Conservation (phyloP, 2,888 invertebrate species). For the Empis stercorea region DNA sequence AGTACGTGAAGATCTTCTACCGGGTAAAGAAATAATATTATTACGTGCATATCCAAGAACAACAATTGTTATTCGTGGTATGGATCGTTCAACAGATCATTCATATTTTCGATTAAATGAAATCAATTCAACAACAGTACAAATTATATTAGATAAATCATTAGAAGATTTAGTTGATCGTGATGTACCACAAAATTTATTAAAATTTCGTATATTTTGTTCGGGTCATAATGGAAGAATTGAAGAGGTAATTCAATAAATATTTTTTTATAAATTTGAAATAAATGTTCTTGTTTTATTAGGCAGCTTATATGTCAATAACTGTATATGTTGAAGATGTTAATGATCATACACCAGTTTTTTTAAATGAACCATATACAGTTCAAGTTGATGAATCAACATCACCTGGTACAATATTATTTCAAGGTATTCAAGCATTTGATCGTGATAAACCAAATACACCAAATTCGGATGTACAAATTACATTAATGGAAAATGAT, state of each 20-base stretch:
- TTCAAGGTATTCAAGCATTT: slow-evolving; percentile 64
- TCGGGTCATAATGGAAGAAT: slow-evolving; percentile 28
- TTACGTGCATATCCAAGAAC: slow-evolving; percentile 73
- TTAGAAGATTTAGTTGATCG: slow-evolving; percentile 70
- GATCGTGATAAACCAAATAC: slow-evolving; percentile 81
- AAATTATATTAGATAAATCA: slow-evolving; percentile 60
- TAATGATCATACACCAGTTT: slow-evolving; percentile 70
- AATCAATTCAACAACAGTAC: slow-evolving; percentile 62
- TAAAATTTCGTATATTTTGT: slow-evolving; percentile 70
- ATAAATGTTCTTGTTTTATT: slow-evolving; percentile 14
- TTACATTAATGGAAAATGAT: slow-evolving; percentile 54
- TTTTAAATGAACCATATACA: slow-evolving; percentile 64
- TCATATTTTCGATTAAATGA: slow-evolving; percentile 42
- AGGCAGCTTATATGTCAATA: slow-evolving; percentile 52
- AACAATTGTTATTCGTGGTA: slow-evolving; percentile 26
- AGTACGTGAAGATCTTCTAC: slow-evolving; percentile 65
- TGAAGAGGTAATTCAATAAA: slow-evolving; percentile 26
- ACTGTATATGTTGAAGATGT: slow-evolving; percentile 82
- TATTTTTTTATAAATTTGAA: background rate
- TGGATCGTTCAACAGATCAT: slow-evolving; percentile 30
- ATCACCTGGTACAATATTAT: slow-evolving; percentile 62
- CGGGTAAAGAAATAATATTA: slow-evolving; percentile 64
- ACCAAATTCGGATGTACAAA: slow-evolving; percentile 75
- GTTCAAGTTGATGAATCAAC: slow-evolving; percentile 71
- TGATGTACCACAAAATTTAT: slow-evolving; percentile 64